Base-by-base conservation (phyloP, 2,888 invertebrate genomes). In the Rapana venosa region DNA sequence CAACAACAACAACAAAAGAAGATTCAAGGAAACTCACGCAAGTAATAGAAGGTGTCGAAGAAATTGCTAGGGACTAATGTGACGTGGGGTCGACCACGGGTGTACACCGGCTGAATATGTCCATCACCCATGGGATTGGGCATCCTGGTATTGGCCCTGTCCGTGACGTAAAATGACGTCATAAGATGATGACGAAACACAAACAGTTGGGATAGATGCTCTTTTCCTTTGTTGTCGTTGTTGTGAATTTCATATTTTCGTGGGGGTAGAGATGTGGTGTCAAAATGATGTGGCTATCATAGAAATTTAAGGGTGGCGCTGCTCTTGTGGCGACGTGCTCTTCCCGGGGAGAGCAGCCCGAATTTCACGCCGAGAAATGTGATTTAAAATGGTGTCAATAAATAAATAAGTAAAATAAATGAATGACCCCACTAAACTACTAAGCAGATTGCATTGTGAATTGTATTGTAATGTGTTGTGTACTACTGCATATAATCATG, bases 121-220 rank as follows among this genome's bases (percentile, higher is more conserved):
- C 87, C 87, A 35, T 87, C 56, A 66, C 35, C 87, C 87, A 87
- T 66, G 0, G 87, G 87, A 35, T 87, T 87, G 15, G 87, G 17
- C 22, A 58, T 70, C 87, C 87, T 22, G 15, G 0, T 58, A 58
- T 35, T 70, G 36, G 87, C 32, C 58, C 87, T 87, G 87, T 22
- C 6, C 47, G 35, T 13, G 17, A 79, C 35, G 22, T 35, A 36
- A 81, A 26, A 36, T 22, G n/a, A 74, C 30, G 74, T 30, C 26
- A 74, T 26, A 74, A 8, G 30, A 74, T 74, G n/a, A 30, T 26
- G 30, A 11, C 0, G 26, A 22, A n/a, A n/a, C 74, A 74, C n/a
- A 74, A 30, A 2, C 1, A 6, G 1, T 66, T 66, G 66, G 66
- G 26, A 66, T 13, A 66, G 2, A 66, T 26, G 20, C 26, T 11